Evolutionary conservation across 2,113 vertebrate genomes (phyloP).

Genomic region (Prionailurus bengalensis): DNA sequence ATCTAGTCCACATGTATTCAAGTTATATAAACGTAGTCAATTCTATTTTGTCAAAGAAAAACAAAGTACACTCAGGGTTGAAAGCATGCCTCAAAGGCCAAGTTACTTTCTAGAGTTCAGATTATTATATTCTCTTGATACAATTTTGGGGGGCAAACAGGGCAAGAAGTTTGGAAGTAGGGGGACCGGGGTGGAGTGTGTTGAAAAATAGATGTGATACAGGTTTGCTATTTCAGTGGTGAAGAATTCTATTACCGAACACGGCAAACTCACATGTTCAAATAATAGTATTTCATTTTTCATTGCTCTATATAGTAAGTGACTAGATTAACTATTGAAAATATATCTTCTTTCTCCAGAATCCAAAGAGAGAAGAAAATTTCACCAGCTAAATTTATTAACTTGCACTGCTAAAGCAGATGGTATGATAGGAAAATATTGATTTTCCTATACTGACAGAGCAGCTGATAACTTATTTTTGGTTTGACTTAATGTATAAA

Average conservation of each 20-base stretch:
- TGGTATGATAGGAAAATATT: conserved; percentile 83
- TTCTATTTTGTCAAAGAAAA: conserved; percentile 53
- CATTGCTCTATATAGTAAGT: conserved; percentile 75
- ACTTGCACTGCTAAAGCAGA: conserved; percentile 78
- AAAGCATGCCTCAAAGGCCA: background rate
- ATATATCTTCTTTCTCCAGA: conserved; percentile 80
- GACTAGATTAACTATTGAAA: conserved; percentile 83
- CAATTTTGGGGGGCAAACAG: background rate
- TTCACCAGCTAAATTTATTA: conserved; percentile 80
- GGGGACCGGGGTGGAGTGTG: fast-evolving
- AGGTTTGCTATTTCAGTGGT: conserved; percentile 29
- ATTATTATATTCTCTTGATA: conserved; percentile 37
- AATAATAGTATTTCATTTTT: conserved; percentile 80
- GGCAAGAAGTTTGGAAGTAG: background rate
- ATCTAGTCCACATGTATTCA: background rate
- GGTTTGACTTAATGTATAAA: conserved; percentile 80
- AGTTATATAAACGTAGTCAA: background rate
- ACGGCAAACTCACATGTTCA: conserved; percentile 60
- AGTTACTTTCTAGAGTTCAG: background rate
- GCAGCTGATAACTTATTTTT: conserved; percentile 82
- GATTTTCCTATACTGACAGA: conserved; percentile 81
- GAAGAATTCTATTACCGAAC: conserved; percentile 70
- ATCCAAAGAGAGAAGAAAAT: conserved; percentile 80
- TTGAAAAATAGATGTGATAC: background rate
- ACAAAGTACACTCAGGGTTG: background rate